Evolutionary conservation across 1,140 invertebrate species (phyloP).

Genomic region (Globodera rostochiensis): DNA sequence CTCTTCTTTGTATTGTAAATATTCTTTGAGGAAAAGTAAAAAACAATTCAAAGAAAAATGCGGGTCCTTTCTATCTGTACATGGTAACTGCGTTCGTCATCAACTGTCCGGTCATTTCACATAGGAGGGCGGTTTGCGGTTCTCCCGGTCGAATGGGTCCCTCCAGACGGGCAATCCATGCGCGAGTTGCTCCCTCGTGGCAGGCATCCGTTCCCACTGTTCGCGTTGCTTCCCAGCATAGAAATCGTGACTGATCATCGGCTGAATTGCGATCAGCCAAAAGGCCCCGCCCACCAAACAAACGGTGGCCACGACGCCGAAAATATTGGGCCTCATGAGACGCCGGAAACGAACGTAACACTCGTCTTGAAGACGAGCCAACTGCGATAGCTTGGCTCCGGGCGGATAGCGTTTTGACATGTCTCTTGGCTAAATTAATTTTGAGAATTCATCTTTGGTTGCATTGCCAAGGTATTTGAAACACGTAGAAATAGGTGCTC

Average conservation of each 20-base stretch:
- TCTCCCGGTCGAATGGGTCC: conserved; percentile 1
- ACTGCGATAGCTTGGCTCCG: neutral
- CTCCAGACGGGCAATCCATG: conserved; percentile 3
- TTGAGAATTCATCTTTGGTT: too few species aligned
- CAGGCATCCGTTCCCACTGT: neutral
- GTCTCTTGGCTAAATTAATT: too few species aligned
- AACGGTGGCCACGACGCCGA: neutral
- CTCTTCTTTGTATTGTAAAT: too few species aligned
- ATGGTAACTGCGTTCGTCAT: too few species aligned
- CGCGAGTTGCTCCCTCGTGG: neutral
- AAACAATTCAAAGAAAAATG: too few species aligned
- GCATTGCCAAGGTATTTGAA: too few species aligned
- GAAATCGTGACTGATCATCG: neutral
- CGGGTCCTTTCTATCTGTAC: too few species aligned
- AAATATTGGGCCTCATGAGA: neutral
- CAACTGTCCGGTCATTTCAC: neutral
- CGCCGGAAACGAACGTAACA: neutral
- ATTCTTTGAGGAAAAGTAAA: too few species aligned
- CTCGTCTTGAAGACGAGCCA: neutral
- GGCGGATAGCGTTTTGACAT: neutral
- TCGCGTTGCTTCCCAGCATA: conserved; percentile 2
- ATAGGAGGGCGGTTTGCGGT: neutral
- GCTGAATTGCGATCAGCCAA: neutral
- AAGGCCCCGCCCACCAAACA: neutral
- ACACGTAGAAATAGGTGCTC: too few species aligned